phyloP scores from a whole-genome alignment of 2,888 invertebrate genomes.

The Dendrolimus houi region DNA sequence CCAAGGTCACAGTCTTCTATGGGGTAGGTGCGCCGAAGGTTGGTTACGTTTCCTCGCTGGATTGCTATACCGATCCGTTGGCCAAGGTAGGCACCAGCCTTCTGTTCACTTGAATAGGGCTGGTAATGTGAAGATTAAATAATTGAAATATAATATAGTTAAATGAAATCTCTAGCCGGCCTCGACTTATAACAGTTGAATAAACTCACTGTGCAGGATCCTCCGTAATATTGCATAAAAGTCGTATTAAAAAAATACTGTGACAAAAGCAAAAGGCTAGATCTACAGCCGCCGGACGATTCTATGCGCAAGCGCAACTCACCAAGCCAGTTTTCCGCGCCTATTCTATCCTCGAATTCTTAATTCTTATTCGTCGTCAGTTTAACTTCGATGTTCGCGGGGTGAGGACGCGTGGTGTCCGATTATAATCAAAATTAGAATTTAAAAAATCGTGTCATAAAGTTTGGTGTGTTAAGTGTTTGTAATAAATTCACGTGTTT shows the following conservation, averaged over 20 bases:
- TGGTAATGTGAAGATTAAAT: too few relatives aligned
- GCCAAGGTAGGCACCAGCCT: too few relatives aligned
- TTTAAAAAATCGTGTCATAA: slow-evolving; percentile 43
- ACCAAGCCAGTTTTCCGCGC: slow-evolving; percentile 47
- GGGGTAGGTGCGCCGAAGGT: too few relatives aligned
- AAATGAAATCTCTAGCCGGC: too few relatives aligned
- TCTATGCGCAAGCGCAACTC: slow-evolving; percentile 48
- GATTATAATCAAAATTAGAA: slow-evolving; percentile 2
- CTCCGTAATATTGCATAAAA: background rate
- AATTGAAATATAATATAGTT: too few relatives aligned
- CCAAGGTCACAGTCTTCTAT: too few relatives aligned
- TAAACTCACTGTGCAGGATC: background rate
- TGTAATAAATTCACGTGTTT: slow-evolving; percentile 24
- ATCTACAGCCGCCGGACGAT: slow-evolving; percentile 1
- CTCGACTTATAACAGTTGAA: background rate
- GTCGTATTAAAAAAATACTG: background rate
- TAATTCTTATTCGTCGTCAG: slow-evolving; percentile 26
- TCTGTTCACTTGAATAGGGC: too few relatives aligned
- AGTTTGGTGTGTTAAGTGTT: slow-evolving; percentile 27
- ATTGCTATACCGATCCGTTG: too few relatives aligned
- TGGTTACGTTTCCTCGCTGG: too few relatives aligned
- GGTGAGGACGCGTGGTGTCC: slow-evolving; percentile 36
- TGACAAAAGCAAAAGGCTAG: background rate
- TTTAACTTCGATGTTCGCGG: slow-evolving; percentile 46
- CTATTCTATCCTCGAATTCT: slow-evolving; percentile 17